Percentiles rank a stretch among this genome's conserved stretches.
These are phyloP conservation scores for Caenorhabditis afra DNA, from an alignment of 2,888 invertebrate genomes.

Conservation along the genomic window DNA sequence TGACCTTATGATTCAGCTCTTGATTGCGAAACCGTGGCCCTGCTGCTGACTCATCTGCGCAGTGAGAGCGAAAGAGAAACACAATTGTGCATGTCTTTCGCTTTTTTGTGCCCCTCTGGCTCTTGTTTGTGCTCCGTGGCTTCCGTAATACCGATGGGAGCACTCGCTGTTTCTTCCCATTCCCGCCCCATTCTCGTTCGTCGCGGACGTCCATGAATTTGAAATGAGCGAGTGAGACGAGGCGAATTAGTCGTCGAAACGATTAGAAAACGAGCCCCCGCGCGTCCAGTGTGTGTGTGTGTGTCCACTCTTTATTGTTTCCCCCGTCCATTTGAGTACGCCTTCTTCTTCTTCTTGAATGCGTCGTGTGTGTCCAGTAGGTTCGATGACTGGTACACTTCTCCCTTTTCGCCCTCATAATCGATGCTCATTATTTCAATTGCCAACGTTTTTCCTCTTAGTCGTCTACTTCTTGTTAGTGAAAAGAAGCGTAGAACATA, in stretches of 20 bases:
- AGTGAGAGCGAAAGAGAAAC: neutral
- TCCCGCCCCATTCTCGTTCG: constrained; percentile 1
- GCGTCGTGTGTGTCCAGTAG: constrained; percentile 23
- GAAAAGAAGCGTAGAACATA: neutral
- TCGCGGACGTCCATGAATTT: constrained; percentile 33
- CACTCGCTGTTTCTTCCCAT: neutral
- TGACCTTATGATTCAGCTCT: neutral
- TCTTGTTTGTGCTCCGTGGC: constrained; percentile 17
- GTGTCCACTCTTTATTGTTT: constrained; percentile 28
- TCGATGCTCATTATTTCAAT: constrained; percentile 44
- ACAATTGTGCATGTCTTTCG: constrained; percentile 13
- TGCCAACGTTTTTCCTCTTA: neutral
- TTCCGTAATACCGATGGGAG: constrained; percentile 15
- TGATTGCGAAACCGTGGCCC: constrained; percentile 19
- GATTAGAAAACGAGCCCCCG: constrained; percentile 50
- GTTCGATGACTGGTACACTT: constrained; percentile 18
- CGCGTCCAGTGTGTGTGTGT: constrained; percentile 23
- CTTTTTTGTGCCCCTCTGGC: constrained; percentile 20
- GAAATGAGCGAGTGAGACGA: constrained; percentile 28
- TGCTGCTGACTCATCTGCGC: constrained; percentile 18
- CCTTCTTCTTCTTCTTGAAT: constrained; percentile 4
- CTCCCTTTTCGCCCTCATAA: constrained; percentile 15
- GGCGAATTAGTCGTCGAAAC: constrained; percentile 47
- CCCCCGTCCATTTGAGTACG: constrained; percentile 19
- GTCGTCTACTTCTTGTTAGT: neutral